These are phyloP conservation scores for Pomatorhinus ruficollis DNA, from an alignment of 2,113 vertebrate genomes.

Conservation along the genomic window DNA sequence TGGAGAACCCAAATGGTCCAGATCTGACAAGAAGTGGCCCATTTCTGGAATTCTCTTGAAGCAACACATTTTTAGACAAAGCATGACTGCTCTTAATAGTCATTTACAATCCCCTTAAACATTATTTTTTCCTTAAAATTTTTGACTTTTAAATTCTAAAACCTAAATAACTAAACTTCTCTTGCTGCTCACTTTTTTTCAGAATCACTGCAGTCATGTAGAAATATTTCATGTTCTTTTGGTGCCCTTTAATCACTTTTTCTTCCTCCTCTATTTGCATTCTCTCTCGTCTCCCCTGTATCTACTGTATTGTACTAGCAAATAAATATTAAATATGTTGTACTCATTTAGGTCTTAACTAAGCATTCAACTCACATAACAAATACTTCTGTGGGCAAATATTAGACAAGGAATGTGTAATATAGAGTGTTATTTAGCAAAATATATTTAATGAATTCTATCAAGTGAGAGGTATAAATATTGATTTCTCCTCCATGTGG, in stretches of 20 bases:
- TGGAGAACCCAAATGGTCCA: neutral
- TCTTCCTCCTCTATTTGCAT: slow-evolving; percentile 9
- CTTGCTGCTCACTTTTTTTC: neutral
- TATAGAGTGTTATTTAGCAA: slow-evolving; percentile 35
- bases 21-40: neutral
- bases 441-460: slow-evolving; percentile 49
- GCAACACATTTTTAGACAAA: neutral
- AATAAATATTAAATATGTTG: slow-evolving; percentile 65
- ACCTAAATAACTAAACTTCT: neutral
- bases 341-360: slow-evolving; percentile 29
- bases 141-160: neutral
- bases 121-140: neutral
- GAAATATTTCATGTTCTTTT: neutral
- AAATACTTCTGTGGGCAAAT: slow-evolving; percentile 54
- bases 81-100: neutral
- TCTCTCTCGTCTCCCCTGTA: neutral
- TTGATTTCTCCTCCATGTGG: slow-evolving; percentile 14
- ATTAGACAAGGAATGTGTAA: slow-evolving; percentile 36
- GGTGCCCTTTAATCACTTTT: neutral
- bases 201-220: neutral
- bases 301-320: slow-evolving; percentile 3
- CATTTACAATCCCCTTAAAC: neutral
- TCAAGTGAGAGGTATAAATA: slow-evolving; percentile 46
- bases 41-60: neutral
- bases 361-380: slow-evolving; percentile 16